Evolutionary conservation across 2,888 invertebrate genomes (phyloP).

Genomic region (Drosophila robusta): DNA sequence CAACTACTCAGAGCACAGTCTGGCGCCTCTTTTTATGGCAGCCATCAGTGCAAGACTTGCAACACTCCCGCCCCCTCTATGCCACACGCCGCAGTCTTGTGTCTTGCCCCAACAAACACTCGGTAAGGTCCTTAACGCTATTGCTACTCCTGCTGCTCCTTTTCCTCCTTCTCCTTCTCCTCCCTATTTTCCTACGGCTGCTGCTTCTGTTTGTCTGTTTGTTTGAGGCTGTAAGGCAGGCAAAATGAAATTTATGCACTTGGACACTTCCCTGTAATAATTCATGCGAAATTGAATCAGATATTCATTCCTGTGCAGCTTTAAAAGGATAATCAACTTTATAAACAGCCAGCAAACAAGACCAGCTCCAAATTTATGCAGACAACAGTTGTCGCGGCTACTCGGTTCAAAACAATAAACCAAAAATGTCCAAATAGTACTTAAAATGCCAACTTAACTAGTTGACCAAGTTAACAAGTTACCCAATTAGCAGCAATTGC

Average conservation of each 20-base stretch:
- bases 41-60: constrained; percentile 53
- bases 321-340: constrained; percentile 78
- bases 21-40: constrained; percentile 77
- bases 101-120: constrained; percentile 69
- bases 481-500: constrained; percentile 21
- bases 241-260: constrained; percentile 80
- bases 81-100: constrained; percentile 28
- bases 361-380: constrained; percentile 60
- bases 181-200: not conserved
- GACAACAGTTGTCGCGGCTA: constrained; percentile 44
- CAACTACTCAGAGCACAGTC: constrained; percentile 68
- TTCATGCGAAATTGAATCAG: constrained; percentile 82
- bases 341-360: constrained; percentile 51
- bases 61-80: constrained; percentile 13
- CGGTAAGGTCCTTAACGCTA: constrained; percentile 59
- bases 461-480: constrained; percentile 23
- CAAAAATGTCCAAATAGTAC: constrained; percentile 47
- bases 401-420: constrained; percentile 24
- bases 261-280: constrained; percentile 78
- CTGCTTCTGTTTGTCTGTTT: constrained; percentile 35
- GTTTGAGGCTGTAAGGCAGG: constrained; percentile 51
- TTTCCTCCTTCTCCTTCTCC: not conserved
- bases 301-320: constrained; percentile 76
- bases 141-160: constrained; percentile 8
- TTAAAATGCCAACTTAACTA: constrained; percentile 33